Conservation (phyloP, 2,888 invertebrate species). For the Gonocerus acuteangulatus region DNA sequence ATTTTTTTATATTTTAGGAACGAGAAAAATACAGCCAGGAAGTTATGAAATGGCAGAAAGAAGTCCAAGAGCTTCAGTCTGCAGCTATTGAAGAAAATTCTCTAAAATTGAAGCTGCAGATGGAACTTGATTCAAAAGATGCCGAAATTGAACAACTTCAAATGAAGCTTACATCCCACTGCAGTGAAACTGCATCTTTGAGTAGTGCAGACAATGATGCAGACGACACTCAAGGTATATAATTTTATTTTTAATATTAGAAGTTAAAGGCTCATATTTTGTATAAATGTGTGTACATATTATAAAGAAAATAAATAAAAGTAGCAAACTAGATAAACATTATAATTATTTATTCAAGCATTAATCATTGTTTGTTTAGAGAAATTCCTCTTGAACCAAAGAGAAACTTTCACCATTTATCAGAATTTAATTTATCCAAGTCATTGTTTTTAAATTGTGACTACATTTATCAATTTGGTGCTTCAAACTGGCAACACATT, state of each 20-base stretch:
- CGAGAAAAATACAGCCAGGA: conserved; percentile 89
- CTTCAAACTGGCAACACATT: too few relatives aligned
- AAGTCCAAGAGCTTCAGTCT: conserved; percentile 76
- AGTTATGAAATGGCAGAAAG: conserved; percentile 73
- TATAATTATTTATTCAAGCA: too few relatives aligned
- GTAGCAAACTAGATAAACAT: too few relatives aligned
- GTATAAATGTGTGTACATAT: neutral
- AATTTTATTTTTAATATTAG: neutral
- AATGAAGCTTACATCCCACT: conserved; percentile 69
- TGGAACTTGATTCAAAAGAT: conserved; percentile 96
- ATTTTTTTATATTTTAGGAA: conserved; percentile 54
- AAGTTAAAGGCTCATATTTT: neutral
- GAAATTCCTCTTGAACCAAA: too few relatives aligned
- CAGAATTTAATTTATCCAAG: too few relatives aligned
- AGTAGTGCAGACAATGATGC: conserved; percentile 80
- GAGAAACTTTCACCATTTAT: too few relatives aligned
- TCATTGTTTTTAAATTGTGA: too few relatives aligned
- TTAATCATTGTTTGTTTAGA: too few relatives aligned
- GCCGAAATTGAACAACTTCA: conserved; percentile 89
- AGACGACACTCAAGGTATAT: conserved; percentile 42
- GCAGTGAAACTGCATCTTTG: conserved; percentile 82
- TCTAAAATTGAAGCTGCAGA: conserved; percentile 69
- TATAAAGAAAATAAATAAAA: too few relatives aligned
- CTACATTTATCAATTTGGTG: too few relatives aligned
- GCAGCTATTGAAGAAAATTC: conserved; percentile 75